A percentile compares a stretch with the other conserved stretches of the same genome.
phyloP scores from a whole-genome alignment of 2,797 vertebrate species.

The Podarcis siculus region DNA sequence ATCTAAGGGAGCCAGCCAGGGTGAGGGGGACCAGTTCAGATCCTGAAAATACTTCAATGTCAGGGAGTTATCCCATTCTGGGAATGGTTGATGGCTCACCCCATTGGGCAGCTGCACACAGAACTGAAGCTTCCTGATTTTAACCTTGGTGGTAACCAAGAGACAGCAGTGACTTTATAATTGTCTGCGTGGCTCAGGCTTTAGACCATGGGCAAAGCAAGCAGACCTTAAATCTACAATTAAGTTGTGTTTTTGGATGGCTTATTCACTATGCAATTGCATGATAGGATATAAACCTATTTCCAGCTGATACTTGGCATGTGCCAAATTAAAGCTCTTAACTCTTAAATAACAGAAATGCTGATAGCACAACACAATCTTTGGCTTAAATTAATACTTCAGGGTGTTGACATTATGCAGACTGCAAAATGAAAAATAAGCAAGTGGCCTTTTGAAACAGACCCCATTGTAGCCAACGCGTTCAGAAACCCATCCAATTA shows the following conservation, averaged over 20 bases:
- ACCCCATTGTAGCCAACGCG: constrained; percentile 34
- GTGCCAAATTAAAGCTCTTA: constrained; percentile 42
- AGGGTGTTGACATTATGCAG: constrained; percentile 21
- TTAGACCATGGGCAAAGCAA: too few species aligned
- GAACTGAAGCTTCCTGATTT: not conserved
- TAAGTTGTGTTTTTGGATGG: not conserved
- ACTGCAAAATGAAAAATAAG: constrained; percentile 28
- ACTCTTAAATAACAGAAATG: constrained; percentile 52
- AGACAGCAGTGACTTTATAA: not conserved
- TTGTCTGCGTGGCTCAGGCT: not conserved
- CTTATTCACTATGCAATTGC: constrained; percentile 24
- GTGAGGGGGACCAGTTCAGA: not conserved
- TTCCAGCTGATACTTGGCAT: constrained; percentile 45
- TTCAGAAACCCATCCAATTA: constrained; percentile 35
- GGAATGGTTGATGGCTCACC: not conserved
- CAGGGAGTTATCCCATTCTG: not conserved
- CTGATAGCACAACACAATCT: constrained; percentile 25
- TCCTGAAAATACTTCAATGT: not conserved
- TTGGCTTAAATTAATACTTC: constrained; percentile 30
- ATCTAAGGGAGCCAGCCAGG: too few species aligned
- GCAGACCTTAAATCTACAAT: not conserved
- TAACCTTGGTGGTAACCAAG: not conserved
- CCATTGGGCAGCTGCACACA: not conserved
- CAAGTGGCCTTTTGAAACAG: constrained; percentile 40
- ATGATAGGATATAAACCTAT: constrained; percentile 3